These are phyloP conservation scores for Drosophila bipectinata DNA, from an alignment of 1,140 invertebrate genomes.

Conservation along the genomic window DNA sequence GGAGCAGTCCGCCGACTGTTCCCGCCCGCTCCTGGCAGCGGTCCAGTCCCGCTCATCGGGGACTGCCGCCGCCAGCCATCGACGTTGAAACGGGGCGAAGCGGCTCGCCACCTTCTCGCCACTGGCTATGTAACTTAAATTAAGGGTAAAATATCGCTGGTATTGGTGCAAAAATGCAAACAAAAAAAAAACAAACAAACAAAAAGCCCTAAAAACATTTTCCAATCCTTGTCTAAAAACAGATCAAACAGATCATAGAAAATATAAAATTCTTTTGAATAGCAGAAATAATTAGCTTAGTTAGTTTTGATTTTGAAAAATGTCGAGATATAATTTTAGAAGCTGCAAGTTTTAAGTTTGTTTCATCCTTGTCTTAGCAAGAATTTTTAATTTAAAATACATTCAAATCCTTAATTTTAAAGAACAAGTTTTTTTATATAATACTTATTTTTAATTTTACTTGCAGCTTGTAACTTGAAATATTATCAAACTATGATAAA, in stretches of 20 bases:
- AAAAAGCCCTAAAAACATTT: constrained; percentile 32
- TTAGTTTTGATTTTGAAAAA: constrained; percentile 4
- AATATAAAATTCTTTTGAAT: too few species aligned
- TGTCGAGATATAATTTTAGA: constrained; percentile 37
- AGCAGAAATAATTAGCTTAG: neutral
- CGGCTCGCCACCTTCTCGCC: constrained; percentile 59
- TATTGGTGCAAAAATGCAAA: constrained; percentile 76
- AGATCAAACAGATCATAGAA: constrained; percentile 1
- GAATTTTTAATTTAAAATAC: neutral
- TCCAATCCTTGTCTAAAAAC: constrained; percentile 14
- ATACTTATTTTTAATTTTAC: neutral
- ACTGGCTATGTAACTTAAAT: constrained; percentile 78
- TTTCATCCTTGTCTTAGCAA: neutral
- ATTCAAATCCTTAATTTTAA: neutral
- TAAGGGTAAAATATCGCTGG: constrained; percentile 84
- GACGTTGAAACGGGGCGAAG: constrained; percentile 56
- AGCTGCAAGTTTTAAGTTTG: constrained; percentile 40
- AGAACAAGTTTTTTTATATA: neutral
- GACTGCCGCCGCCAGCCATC: constrained; percentile 42
- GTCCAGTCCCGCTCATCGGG: constrained; percentile 44
- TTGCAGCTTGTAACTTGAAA: constrained; percentile 53
- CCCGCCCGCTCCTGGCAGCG: constrained; percentile 41
- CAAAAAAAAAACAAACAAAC: constrained; percentile 27
- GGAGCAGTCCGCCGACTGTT: constrained; percentile 28
- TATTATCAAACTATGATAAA: constrained; percentile 24